Evolutionary conservation across 2,888 invertebrate genomes (phyloP).

Genomic region (Lepetodrilus schrolli): DNA sequence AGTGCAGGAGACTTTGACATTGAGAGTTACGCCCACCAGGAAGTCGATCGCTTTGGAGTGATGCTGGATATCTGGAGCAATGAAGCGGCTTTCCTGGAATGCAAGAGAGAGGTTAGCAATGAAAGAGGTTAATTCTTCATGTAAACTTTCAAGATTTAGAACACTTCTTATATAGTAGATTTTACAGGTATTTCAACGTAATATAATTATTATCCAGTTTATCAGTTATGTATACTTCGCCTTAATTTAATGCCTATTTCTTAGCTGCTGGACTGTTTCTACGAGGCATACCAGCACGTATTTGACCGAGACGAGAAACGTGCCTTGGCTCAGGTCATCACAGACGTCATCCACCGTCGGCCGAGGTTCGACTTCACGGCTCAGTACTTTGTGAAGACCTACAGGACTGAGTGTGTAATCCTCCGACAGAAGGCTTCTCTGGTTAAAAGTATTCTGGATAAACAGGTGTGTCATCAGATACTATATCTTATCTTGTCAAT

Average conservation of each 20-base stretch:
- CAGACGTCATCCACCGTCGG: constrained; percentile 69
- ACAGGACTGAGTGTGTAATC: constrained; percentile 70
- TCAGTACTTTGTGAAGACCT: constrained; percentile 71
- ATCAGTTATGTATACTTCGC: too few species aligned
- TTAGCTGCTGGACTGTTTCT: constrained; percentile 74
- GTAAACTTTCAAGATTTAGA: too few species aligned
- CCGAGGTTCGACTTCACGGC: constrained; percentile 70
- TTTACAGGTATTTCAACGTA: too few species aligned
- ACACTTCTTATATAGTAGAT: neutral
- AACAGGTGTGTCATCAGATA: too few species aligned
- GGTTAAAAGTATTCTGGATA: constrained; percentile 71
- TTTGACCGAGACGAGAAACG: constrained; percentile 72
- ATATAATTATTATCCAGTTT: too few species aligned
- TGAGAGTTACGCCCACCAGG: constrained; percentile 69
- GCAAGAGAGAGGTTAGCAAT: constrained; percentile 70
- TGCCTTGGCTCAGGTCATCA: constrained; percentile 70
- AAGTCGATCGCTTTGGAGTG: constrained; percentile 74
- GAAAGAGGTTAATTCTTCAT: neutral
- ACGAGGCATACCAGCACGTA: constrained; percentile 74
- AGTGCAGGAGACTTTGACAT: constrained; percentile 69
- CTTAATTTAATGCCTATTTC: too few species aligned
- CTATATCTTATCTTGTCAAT: too few species aligned
- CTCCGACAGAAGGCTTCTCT: constrained; percentile 66
- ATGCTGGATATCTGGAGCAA: constrained; percentile 74
- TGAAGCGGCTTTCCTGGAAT: constrained; percentile 71